Percentiles rank a stretch among this genome's conserved stretches.
Conservation (phyloP, 2,888 invertebrate genomes). For the Hirtodrosophila histrioides region DNA sequence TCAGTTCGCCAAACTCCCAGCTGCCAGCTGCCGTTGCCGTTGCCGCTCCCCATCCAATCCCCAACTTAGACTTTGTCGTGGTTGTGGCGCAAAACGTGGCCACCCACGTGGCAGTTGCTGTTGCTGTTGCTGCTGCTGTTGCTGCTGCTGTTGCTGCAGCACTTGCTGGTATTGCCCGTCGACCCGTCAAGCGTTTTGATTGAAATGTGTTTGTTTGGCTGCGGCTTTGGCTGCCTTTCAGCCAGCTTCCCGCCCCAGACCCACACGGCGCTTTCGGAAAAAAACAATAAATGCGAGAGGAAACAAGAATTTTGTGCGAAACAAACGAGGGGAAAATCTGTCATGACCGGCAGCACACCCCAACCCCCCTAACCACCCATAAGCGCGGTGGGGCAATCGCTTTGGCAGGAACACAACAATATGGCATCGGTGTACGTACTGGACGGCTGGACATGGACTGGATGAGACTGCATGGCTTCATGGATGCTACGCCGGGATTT, state of each 20-base stretch:
- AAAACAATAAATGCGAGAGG: slow-evolving; percentile 57
- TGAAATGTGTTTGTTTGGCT: slow-evolving; percentile 77
- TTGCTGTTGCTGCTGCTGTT: slow-evolving; percentile 6
- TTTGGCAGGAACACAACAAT: slow-evolving; percentile 52
- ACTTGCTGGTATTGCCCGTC: slow-evolving; percentile 48
- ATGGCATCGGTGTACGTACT: slow-evolving; percentile 33
- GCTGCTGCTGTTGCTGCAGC: slow-evolving; percentile 22
- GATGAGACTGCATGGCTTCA: slow-evolving; percentile 1
- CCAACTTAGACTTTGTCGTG: slow-evolving; percentile 41
- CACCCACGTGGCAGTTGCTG: slow-evolving; percentile 57
- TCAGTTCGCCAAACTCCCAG: slow-evolving; percentile 2
- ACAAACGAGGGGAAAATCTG: slow-evolving; percentile 47
- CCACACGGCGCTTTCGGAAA: slow-evolving; percentile 5
- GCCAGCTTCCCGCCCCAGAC: not conserved
- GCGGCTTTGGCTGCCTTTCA: slow-evolving; percentile 52
- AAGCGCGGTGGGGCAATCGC: slow-evolving; percentile 33
- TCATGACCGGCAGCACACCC: slow-evolving; percentile 26
- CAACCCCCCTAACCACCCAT: not conserved
- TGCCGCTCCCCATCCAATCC: not conserved
- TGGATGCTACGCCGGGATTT: slow-evolving; percentile 11
- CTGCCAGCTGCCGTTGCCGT: slow-evolving; percentile 19
- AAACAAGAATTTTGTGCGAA: slow-evolving; percentile 48
- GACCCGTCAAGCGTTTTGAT: slow-evolving; percentile 69
- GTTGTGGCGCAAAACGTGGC: slow-evolving; percentile 46
- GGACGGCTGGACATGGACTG: slow-evolving; percentile 33